Evolutionary conservation across 1,140 invertebrate genomes (phyloP).

Genomic region (Proctacanthus coquilletti): DNA sequence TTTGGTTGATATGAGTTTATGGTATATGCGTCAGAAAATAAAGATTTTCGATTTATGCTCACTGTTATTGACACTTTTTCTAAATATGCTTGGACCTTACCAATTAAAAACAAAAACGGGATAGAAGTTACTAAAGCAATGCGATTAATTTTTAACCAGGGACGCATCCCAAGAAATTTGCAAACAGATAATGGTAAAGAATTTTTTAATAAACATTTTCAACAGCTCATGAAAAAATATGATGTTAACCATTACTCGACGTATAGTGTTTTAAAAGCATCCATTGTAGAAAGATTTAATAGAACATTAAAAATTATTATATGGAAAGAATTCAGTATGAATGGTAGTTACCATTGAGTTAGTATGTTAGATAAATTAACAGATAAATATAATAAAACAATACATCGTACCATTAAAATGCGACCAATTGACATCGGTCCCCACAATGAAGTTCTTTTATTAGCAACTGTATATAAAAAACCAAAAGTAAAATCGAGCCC

Average conservation of each 20-base stretch:
- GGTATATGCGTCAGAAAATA: conserved; percentile 30
- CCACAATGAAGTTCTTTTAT: conserved; percentile 15
- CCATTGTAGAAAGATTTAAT: conserved; percentile 32
- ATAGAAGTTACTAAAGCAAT: conserved; percentile 15
- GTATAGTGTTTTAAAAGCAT: conserved; percentile 30
- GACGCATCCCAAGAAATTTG: conserved; percentile 8
- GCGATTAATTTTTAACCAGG: conserved; percentile 6
- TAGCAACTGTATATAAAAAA: conserved; percentile 10
- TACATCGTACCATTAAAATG: conserved; percentile 29
- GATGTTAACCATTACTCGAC: conserved; percentile 31
- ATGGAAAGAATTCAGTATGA: conserved; percentile 30
- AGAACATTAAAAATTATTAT: conserved; percentile 31
- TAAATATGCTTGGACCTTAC: no score
- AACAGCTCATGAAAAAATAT: conserved; percentile 15
- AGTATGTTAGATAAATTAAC: conserved; percentile 24
- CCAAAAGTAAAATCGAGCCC: conserved; percentile 12
- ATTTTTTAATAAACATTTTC: conserved; percentile 18
- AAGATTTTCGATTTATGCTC: no score
- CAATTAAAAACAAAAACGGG: conserved; percentile 31
- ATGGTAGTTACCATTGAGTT: conserved; percentile 28
- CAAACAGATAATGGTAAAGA: conserved; percentile 15
- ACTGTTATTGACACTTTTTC: no score
- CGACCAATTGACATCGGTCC: conserved; percentile 21
- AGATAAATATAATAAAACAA: conserved; percentile 28
- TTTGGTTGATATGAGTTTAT: conserved; percentile 24